A percentile compares a stretch with the other conserved stretches of the same genome.
Evolutionary conservation across 2,797 vertebrate species (phyloP).

Genomic region (Dromococcyx pavoninus): DNA sequence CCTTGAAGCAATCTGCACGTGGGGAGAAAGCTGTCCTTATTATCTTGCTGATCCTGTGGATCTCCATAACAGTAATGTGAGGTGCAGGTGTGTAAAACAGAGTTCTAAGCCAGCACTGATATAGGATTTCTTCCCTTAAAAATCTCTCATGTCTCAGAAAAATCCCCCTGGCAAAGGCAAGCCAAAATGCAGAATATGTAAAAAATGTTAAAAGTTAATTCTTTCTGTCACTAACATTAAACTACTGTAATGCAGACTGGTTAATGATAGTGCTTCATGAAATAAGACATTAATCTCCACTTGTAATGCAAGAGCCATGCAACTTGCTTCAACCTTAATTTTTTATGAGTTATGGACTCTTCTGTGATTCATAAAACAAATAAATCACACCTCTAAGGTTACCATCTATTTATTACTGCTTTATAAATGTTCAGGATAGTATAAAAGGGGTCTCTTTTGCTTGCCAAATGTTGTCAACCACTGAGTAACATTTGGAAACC

Average conservation of each 20-base stretch:
- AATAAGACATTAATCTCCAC: conserved; percentile 78
- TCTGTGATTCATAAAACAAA: conserved; percentile 81
- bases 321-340: conserved; percentile 74
- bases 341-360: conserved; percentile 76
- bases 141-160: neutral
- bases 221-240: conserved; percentile 63
- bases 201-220: conserved; percentile 62
- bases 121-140: neutral
- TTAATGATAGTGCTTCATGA: conserved; percentile 71
- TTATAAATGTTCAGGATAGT: conserved; percentile 62
- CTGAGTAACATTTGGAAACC: conserved; percentile 38
- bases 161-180: conserved; percentile 24
- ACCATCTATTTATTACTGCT: conserved; percentile 77
- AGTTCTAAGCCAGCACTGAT: neutral
- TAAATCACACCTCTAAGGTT: conserved; percentile 77
- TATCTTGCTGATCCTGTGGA: neutral
- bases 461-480: conserved; percentile 41
- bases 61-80: neutral
- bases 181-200: conserved; percentile 27
- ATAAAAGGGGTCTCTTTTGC: conserved; percentile 11
- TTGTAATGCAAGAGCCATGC: conserved; percentile 69
- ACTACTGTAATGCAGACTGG: conserved; percentile 56
- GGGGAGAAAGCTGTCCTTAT: neutral
- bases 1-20: neutral
- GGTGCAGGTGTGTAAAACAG: neutral